Evolutionary conservation across 2,113 vertebrate species (phyloP), one percentile per base, ranked within the genome.

Genomic region (Ailurus styani): DNA sequence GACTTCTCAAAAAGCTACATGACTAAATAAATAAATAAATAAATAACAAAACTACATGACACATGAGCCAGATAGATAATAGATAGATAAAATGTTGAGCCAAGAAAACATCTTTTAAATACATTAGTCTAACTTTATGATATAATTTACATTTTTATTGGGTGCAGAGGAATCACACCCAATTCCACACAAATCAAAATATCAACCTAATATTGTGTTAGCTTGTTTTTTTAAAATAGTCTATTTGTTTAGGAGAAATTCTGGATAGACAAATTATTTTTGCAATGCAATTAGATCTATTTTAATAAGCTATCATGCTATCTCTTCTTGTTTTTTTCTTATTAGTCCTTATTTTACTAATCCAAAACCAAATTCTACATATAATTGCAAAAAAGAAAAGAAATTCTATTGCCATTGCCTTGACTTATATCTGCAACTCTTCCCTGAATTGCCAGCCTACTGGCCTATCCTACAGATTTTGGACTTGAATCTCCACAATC

Each of bases 91-190:
- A 85, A 68, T 10, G 72, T 1, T 72, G 18, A 62, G 21, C 3
- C 40, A 79, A 45, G 17, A 42, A 93, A 93, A 55, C 0, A 29
- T 0, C 12, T 64, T 96, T 55, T 75, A 91, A 91, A 77, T 60
- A 20, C 81, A 8, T 42, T 64, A 42, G 42, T 47, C 54, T 14
- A 91, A 31, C 42, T 82, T 78, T 75, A 29, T 72, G 18, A 25
- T 70, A 86, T 55, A 31, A 86, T 78, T 81, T 90, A 11, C 5
- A 85, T 81, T 95, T 37, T 70, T 77, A 40, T 55, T 68, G 2
- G 20, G 1, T 60, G 7, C 8, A 87, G 42, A 34, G 2, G 2
- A 3, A n/a, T n/a, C n/a, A n/a, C n/a, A n/a, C n/a, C n/a, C n/a
- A n/a, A n/a, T n/a, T n/a, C n/a, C n/a, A 21, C 1, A 40, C 40